These are phyloP conservation scores for Falco berigora DNA, from an alignment of 2,797 vertebrate genomes.

Conservation along the genomic window DNA sequence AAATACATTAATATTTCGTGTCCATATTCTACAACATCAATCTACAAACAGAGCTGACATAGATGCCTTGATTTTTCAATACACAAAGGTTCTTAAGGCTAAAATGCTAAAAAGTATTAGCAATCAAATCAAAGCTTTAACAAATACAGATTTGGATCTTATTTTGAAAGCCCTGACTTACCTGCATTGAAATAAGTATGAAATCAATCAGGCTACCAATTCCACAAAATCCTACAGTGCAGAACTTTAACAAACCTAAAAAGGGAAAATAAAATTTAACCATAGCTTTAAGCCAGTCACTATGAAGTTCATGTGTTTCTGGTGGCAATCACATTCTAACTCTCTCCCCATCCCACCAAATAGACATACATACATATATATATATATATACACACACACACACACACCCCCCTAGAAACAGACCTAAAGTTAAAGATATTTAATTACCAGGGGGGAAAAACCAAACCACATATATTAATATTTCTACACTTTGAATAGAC, in stretches of 20 bases:
- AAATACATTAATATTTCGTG: neutral
- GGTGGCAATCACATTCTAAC: neutral
- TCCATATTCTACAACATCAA: neutral
- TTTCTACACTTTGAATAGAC: neutral
- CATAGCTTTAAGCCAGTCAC: neutral
- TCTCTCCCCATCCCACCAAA: neutral
- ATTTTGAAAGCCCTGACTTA: conserved; percentile 65
- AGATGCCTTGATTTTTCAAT: neutral
- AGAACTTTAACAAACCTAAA: conserved; percentile 94
- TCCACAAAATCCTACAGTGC: conserved; percentile 97
- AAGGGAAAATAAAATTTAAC: conserved; percentile 31
- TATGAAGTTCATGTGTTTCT: neutral
- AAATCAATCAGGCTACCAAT: conserved; percentile 97
- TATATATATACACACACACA: too few relatives aligned
- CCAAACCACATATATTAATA: neutral
- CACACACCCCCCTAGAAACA: neutral
- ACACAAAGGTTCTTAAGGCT: neutral
- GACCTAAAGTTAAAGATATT: neutral
- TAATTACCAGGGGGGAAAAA: neutral
- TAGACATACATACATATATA: too few relatives aligned
- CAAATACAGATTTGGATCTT: neutral
- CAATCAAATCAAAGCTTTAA: neutral
- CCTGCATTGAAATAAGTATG: conserved; percentile 97
- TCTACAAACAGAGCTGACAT: neutral
- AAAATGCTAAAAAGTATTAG: neutral